A percentile compares a stretch with the other conserved stretches of the same genome.
Conservation (phyloP, 2,113 vertebrate species). For the Pelecanus crispus region DNA sequence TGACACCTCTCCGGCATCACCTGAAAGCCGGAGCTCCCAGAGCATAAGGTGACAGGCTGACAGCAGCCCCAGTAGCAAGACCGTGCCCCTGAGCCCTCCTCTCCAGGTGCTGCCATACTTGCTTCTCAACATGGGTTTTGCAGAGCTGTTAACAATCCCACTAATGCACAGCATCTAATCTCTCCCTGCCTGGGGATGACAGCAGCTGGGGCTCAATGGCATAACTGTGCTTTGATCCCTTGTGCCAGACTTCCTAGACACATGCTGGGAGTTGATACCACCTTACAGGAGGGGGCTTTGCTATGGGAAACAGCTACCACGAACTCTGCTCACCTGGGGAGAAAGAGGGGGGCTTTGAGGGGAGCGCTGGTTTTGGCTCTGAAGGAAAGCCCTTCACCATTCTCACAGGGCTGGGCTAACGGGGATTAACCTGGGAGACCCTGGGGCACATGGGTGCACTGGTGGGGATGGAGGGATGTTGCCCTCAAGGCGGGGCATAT, state of each 20-base stretch:
- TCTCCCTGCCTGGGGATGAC: background rate
- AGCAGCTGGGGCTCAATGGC: background rate
- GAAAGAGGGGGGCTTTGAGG: background rate
- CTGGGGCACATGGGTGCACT: background rate
- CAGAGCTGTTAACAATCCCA: background rate
- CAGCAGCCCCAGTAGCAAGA: background rate
- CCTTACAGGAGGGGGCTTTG: background rate
- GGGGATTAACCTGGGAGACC: background rate
- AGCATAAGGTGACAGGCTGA: background rate
- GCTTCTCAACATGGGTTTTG: background rate
- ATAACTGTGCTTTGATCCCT: background rate
- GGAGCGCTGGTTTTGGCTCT: background rate
- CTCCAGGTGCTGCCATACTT: accelerated
- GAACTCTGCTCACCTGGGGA: background rate
- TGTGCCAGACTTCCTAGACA: background rate
- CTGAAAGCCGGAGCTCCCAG: background rate
- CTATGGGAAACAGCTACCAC: background rate
- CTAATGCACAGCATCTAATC: background rate
- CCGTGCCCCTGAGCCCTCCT: background rate
- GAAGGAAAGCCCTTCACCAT: background rate
- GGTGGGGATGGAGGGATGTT: background rate
- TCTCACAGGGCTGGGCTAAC: background rate
- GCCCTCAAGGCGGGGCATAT: background rate
- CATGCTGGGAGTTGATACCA: background rate
- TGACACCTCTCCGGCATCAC: background rate